Evolutionary conservation across 1,140 invertebrate species (phyloP).

Genomic region (Panulirus ornatus): DNA sequence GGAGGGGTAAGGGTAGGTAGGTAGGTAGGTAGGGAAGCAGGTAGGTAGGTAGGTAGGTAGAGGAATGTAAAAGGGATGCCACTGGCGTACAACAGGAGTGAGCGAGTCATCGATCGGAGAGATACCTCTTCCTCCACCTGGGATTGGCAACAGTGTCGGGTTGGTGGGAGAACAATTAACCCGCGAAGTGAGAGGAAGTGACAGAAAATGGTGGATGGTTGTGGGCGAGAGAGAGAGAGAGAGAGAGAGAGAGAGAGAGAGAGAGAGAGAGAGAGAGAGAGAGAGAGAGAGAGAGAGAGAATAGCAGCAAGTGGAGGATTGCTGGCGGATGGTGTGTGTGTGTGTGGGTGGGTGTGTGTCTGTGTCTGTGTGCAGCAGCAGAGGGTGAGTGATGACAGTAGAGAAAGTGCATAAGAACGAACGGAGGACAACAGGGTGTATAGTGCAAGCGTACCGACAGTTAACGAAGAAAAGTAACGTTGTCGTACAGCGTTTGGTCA

Average conservation of each 20-base stretch:
- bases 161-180: constrained; percentile 22
- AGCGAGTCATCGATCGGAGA: not conserved
- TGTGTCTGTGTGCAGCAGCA: not conserved
- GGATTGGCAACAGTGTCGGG: constrained; percentile 31
- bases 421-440: not conserved
- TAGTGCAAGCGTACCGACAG: too few species aligned
- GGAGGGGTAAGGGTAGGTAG: not conserved
- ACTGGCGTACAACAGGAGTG: not conserved
- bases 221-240: not conserved
- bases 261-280: not conserved
- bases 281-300: not conserved
- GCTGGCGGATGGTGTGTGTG: too few species aligned
- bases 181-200: constrained; percentile 33
- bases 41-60: not conserved
- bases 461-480: too few species aligned
- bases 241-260: not conserved
- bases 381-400: not conserved
- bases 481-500: too few species aligned
- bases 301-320: not conserved
- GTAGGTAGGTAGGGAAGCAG: not conserved
- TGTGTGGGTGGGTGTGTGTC: not conserved
- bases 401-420: not conserved
- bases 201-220: not conserved
- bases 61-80: not conserved
- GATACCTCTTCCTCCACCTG: not conserved